Evolutionary conservation across 2,113 vertebrate species (phyloP), one percentile per base, ranked within the genome.

Genomic region (Anas platyrhynchos): DNA sequence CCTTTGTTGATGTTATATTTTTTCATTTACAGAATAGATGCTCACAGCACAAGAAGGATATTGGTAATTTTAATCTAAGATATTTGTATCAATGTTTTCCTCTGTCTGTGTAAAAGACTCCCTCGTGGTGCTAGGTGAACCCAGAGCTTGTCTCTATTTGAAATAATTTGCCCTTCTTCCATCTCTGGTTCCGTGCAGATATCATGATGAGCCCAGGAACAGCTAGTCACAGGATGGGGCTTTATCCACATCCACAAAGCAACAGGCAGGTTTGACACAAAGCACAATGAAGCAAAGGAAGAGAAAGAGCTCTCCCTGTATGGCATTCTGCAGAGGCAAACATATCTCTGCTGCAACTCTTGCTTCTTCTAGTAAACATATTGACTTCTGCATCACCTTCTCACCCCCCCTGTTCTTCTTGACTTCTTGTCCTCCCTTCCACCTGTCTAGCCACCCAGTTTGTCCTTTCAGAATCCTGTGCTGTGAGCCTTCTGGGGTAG

Each of bases 151-250:
- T 34, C 27, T 58, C 17, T 56, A 3, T 6, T 43, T 11, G n/a
- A 77, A 91, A 25, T 18, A 31, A 75, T 83, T 74, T 88, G 8
- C 11, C 25, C 20, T 73, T 1, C 3, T 87, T 86, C 36, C 26
- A 10, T 63, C 1, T 0, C 10, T 62, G 26, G 3, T 41, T 89
- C 34, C 2, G 0, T 36, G 18, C 1, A 56, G n/a, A 7, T 7
- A 29, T 16, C 48, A 34, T 34, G 58, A 76, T 36, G 26, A 90
- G 11, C 5, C 26, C 18, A 34, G 31, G 41, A 86, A 63, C 20
- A 83, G 11, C 16, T 38, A 50, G 32, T 18, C 12, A 43, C 31
- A 74, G 38, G 26, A 43, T 0, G 44, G 14, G 20, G 43, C 20
- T 77, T 65, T 44, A 61, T 43, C 27, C n/a, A 41, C 86, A 81